Base-by-base conservation (phyloP, 2,113 vertebrate genomes). In the Hassar affinis region DNA sequence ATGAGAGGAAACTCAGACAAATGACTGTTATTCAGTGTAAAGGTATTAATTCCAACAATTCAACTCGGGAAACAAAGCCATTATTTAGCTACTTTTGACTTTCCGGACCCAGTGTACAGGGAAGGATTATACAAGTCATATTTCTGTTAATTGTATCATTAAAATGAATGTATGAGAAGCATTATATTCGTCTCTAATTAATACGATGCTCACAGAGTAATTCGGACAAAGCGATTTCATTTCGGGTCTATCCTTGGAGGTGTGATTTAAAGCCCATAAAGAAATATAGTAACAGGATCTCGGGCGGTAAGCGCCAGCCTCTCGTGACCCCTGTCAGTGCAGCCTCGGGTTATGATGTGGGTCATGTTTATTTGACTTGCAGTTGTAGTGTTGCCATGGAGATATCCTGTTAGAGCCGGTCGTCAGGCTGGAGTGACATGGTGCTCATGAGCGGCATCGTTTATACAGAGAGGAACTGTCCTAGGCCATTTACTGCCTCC, bases 31-130 rank as follows among this genome's bases (percentile, higher is more conserved):
- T 62, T 81, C 49, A 54, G 54, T 77, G 82, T 84, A 84, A 84
- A 84, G 69, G 86, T 71, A 84, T 87, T 82, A 80, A 81, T 71
- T 81, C 62, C 49, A 80, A 78, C 74, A 84, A 84, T 54, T 81
- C 78, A 80, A 81, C 82, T 56, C 62, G 18, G 33, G 25, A 57
- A 64, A 81, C 61, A 84, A 61, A 86, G 62, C 20, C 81, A 84
- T 84, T 77, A 77, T 56, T 56, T 45, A 74, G 47, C 45, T 30
- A 22, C 51, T 77, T n/a, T 42, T 57, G 35, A 78, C 76, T 78
- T 59, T 27, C 0, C n/a, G 33, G 57, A 57, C 54, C 14, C 35
- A 27, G 22, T 12, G 15, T 18, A 30, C 38, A 18, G 75, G 52
- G 33, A 5, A 3, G 35, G 14, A 57, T 57, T 57, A 61, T 45